phyloP scores from a whole-genome alignment of 2,797 vertebrate species.

The Acanthiza pusilla region DNA sequence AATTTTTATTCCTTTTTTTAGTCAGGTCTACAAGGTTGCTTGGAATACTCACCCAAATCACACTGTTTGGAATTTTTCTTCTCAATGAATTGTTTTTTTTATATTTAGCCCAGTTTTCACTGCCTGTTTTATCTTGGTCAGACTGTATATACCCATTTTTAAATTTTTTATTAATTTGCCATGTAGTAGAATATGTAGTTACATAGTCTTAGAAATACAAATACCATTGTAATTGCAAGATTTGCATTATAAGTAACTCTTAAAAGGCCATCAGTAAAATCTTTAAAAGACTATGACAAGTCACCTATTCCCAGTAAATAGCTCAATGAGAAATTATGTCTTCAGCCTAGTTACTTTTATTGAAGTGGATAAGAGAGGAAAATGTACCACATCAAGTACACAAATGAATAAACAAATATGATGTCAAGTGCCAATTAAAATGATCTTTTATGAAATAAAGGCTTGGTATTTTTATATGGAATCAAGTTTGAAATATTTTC shows the following conservation, averaged over 20 bases:
- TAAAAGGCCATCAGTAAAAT: neutral
- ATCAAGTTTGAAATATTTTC: neutral
- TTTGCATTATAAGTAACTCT: neutral
- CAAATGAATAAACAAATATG: neutral
- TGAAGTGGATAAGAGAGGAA: neutral
- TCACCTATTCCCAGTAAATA: neutral
- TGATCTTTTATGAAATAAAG: neutral
- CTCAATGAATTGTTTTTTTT: neutral
- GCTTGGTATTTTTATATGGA: neutral
- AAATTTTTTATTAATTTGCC: neutral
- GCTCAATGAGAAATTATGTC: neutral
- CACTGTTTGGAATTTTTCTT: neutral
- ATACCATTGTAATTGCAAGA: neutral
- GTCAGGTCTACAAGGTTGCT: neutral
- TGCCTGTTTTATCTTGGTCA: neutral
- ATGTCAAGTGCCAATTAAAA: neutral
- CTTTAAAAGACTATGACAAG: neutral
- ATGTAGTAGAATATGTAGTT: neutral
- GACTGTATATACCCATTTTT: fast-evolving
- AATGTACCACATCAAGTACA: neutral
- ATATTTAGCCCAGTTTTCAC: neutral
- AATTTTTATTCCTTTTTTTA: neutral
- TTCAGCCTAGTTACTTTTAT: neutral
- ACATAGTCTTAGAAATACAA: neutral
- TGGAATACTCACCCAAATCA: neutral